Conservation (phyloP, 1,140 invertebrate genomes). For the Drosophila tsacasi region DNA sequence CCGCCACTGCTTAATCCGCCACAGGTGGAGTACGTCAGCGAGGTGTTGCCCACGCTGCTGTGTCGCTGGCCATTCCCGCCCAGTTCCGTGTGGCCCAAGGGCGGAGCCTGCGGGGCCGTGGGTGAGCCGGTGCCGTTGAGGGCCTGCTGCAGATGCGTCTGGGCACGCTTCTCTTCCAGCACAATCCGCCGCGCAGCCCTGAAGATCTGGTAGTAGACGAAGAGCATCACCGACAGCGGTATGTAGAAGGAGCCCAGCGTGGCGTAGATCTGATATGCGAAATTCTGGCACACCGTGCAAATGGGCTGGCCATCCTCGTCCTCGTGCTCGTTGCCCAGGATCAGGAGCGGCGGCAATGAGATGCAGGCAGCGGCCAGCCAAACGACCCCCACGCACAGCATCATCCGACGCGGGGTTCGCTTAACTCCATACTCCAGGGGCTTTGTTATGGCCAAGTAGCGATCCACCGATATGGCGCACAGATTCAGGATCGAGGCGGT, state of each 20-base stretch:
- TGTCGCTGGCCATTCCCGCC: slow-evolving; percentile 68
- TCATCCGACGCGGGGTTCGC: slow-evolving; percentile 93
- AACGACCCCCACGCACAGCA: slow-evolving; percentile 93
- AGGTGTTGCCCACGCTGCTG: slow-evolving; percentile 76
- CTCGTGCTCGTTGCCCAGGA: slow-evolving; percentile 93
- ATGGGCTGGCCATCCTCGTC: slow-evolving; percentile 87
- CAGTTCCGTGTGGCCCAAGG: slow-evolving; percentile 75
- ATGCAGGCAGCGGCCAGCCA: slow-evolving; percentile 96
- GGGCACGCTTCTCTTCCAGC: slow-evolving; percentile 93
- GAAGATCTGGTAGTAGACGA: slow-evolving; percentile 97
- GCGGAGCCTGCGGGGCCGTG: slow-evolving; percentile 61
- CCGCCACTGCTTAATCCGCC: slow-evolving; percentile 67
- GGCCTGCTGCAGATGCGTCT: slow-evolving; percentile 92
- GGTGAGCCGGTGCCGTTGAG: slow-evolving; percentile 88
- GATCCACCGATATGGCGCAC: slow-evolving; percentile 95
- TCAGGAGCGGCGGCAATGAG: slow-evolving; percentile 94
- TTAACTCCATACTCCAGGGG: slow-evolving; percentile 95
- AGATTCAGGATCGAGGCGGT: slow-evolving; percentile 96
- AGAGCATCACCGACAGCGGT: slow-evolving; percentile 94
- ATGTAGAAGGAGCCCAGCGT: slow-evolving; percentile 96
- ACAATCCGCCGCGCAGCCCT: slow-evolving; percentile 93
- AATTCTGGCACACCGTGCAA: slow-evolving; percentile 94
- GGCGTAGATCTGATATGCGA: slow-evolving; percentile 95
- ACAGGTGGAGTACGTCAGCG: slow-evolving; percentile 74
- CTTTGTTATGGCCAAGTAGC: slow-evolving; percentile 96